phyloP scores from a whole-genome alignment of 2,888 invertebrate species.

The Cryptocheilus praepositus region DNA sequence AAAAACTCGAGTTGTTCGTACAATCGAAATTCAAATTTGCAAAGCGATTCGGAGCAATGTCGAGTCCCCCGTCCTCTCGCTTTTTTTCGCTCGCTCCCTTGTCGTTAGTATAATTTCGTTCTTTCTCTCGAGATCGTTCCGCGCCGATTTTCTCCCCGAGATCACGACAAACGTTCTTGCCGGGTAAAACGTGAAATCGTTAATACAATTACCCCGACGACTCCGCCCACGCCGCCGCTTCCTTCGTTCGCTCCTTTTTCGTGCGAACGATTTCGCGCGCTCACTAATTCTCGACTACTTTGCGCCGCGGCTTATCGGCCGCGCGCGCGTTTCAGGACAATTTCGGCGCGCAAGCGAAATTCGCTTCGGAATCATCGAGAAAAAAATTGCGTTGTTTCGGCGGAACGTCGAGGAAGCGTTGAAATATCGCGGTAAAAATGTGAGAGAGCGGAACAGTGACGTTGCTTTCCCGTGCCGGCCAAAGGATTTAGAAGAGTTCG shows the following conservation, averaged over 20 bases:
- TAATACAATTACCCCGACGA: no score
- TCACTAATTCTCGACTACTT: no score
- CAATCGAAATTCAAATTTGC: conserved; percentile 37
- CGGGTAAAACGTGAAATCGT: no score
- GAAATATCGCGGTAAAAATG: conserved; percentile 6
- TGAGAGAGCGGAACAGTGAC: conserved; percentile 1
- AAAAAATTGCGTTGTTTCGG: no score
- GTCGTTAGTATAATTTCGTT: not conserved
- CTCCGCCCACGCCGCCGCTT: no score
- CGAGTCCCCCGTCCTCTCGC: not conserved
- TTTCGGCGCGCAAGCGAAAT: no score
- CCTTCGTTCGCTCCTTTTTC: no score
- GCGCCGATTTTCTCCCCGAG: conserved; percentile 22
- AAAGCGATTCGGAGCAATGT: conserved; percentile 19
- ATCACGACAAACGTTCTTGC: no score
- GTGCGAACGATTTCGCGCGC: no score
- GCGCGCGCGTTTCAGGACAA: no score
- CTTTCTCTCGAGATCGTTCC: conserved; percentile 8
- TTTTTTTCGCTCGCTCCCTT: not conserved
- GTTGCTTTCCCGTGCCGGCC: conserved; percentile 37
- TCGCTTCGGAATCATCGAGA: no score
- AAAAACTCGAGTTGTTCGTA: conserved; percentile 19
- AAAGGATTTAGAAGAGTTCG: conserved; percentile 52
- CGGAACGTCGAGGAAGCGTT: conserved; percentile 9
- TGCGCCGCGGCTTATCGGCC: no score